Base-by-base conservation (phyloP, 2,113 vertebrate genomes). In the Melierax canorus region DNA sequence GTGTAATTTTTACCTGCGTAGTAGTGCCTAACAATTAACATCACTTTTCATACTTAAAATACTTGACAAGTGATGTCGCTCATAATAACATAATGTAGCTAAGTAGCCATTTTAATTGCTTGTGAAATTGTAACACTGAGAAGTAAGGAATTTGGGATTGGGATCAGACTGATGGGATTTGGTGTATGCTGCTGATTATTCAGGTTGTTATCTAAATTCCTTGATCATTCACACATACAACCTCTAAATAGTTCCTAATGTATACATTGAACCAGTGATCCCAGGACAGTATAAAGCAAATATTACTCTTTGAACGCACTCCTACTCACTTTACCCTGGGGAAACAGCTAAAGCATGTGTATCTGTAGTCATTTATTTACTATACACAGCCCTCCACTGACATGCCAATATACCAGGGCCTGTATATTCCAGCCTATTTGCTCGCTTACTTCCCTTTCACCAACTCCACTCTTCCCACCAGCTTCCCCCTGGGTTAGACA, bases 81-180 rank as follows among this genome's bases (percentile, higher is more conserved):
- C 4, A 13, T 62, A 84, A 71, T 32, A 86, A 86, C 43, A 38
- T 38, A 86, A 64, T 0, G 18, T 41, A 81, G 78, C 46, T 64
- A 76, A 79, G 91, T 20, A 96, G 90, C 90, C 86, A 72, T 92
- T 95, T 94, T 90, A 91, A 93, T 84, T 90, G 60, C 73, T 32
- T 48, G 46, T 82, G 74, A 55, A 95, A 78, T 51, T 74, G 12
- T 80, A 78, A 75, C 48, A 34, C n/a, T 38, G 55, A 81, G 68
- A 74, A 77, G 38, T 20, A 46, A 77, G 15, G 45, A 83, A 78
- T 3, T 51, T 81, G 41, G 27, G 20, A 0, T 2, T 50, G 51
- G 46, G 36, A 84, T 92, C 68, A 93, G 71, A 69, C 36, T 71
- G 63, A 73, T 23, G 72, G 38, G 64, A 64, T 81, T 72, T 88